These are phyloP conservation scores for Temnothorax nylanderi DNA, from an alignment of 1,140 invertebrate genomes.

Conservation along the genomic window DNA sequence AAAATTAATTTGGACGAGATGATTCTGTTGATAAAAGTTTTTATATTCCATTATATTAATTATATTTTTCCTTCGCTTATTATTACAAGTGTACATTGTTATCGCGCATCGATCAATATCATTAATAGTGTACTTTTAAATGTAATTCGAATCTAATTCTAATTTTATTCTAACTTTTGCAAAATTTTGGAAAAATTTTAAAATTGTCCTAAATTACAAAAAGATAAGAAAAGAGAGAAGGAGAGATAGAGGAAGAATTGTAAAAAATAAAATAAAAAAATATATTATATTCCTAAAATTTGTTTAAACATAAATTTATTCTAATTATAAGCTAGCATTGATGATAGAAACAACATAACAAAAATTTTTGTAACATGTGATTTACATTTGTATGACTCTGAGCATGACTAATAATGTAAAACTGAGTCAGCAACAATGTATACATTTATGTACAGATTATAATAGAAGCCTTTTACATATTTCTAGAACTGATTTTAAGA, in stretches of 20 bases:
- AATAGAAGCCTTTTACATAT: neutral
- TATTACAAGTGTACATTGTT: neutral
- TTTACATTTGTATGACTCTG: slow-evolving; percentile 41
- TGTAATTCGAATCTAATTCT: neutral
- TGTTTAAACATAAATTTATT: neutral
- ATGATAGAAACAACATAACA: slow-evolving; percentile 17
- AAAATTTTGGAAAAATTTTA: neutral
- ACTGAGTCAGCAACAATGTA: slow-evolving; percentile 12
- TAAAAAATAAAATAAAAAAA: neutral
- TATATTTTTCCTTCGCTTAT: neutral
- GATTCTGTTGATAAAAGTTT: neutral
- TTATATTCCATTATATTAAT: neutral
- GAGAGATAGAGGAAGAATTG: neutral
- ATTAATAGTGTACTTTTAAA: neutral
- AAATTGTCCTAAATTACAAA: neutral
- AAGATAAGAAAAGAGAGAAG: neutral
- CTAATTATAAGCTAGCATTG: neutral
- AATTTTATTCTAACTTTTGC: neutral
- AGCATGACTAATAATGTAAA: slow-evolving; percentile 13
- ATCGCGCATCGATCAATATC: neutral
- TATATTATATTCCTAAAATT: neutral
- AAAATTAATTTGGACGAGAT: slow-evolving; percentile 14
- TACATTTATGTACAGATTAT: neutral
- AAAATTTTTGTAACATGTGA: slow-evolving; percentile 9
- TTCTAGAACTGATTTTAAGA: neutral